Conservation (phyloP, 1,140 invertebrate species). For the Patella vulgata region DNA sequence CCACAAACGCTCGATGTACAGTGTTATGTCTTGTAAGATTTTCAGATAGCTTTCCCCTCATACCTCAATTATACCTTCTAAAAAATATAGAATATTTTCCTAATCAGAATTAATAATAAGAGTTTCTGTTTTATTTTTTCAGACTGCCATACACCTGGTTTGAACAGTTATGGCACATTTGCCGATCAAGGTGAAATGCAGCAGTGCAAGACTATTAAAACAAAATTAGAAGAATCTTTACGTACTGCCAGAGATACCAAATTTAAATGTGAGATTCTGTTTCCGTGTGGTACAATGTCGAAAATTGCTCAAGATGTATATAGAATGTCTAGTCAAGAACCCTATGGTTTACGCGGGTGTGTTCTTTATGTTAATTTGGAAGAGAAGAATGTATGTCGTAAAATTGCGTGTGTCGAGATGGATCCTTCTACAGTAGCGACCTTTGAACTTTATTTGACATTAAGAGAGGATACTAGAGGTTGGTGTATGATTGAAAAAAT, state of each 20-base stretch:
- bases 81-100: too few species aligned
- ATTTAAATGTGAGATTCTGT: slow-evolving; percentile 81
- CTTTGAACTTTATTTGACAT: slow-evolving; percentile 84
- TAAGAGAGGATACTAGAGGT: slow-evolving; percentile 79
- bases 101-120: too few species aligned
- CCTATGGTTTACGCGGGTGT: slow-evolving; percentile 78
- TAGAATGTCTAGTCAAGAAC: slow-evolving; percentile 83
- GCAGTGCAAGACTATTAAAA: slow-evolving; percentile 17
- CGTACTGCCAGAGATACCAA: slow-evolving; percentile 78
- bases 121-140: slow-evolving; percentile 13
- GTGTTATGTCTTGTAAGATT: too few species aligned
- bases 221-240: slow-evolving; percentile 77
- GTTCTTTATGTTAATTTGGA: slow-evolving; percentile 62
- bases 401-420: slow-evolving; percentile 78
- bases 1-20: too few species aligned
- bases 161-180: slow-evolving; percentile 34
- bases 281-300: slow-evolving; percentile 80
- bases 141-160: slow-evolving; percentile 26
- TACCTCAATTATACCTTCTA: too few species aligned
- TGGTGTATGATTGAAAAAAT: slow-evolving; percentile 81
- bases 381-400: slow-evolving; percentile 32
- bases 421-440: slow-evolving; percentile 85
- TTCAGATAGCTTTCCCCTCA: too few species aligned
- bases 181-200: slow-evolving; percentile 18
- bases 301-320: slow-evolving; percentile 81